Evolutionary conservation across 1,140 invertebrate genomes (phyloP), one percentile per base, ranked within the genome.

Genomic region (Macrobrachium nipponense): DNA sequence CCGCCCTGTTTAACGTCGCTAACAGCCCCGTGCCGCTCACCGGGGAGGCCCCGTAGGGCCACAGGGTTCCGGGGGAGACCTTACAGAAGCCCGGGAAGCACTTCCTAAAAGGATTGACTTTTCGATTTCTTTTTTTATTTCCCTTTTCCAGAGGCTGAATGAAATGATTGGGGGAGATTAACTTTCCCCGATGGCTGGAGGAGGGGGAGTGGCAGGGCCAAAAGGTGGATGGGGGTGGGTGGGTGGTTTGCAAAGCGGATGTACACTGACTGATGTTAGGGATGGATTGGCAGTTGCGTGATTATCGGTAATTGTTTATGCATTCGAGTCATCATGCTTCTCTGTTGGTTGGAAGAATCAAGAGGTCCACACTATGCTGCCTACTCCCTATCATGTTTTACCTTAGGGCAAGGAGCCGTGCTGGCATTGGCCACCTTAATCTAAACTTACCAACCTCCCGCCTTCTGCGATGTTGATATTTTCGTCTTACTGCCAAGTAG

Each of bases 1-100:
- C 82, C 76, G 66, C 76, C 82, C 82, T 85, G 82, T 85, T 85
- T 85, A 85, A 85, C 82, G 82, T 85, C 76, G 75, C 82, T 85
- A 85, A 85, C 82, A 85, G 82, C 61, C 82, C 68, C 51, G 51
- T 51, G 51, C 51, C 51, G 51, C 51, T 51, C 51, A 51, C 51
- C 51, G 51, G 51, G 51, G 51, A 76, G 78, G 64, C 62, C 82
- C 73, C 68, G 44, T 68, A 61, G 66, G 80, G 51, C n/a, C 15
- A n/a, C n/a, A 62, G 27, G 68, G 80, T 10, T 23, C 18, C 64
- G 64, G 66, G 66, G 64, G 36, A 79, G 82, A 59, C 82, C 75
- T 85, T 85, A 85, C 76, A 85, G 82, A 68, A 85, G 82, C 62
- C 75, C 68, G 64, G 70, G 82, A 77, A 36, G 62, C 75, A 64